A percentile compares a stretch with the other conserved stretches of the same genome.
Evolutionary conservation across 2,888 invertebrate genomes (phyloP).

Genomic region (Rotaria socialis): DNA sequence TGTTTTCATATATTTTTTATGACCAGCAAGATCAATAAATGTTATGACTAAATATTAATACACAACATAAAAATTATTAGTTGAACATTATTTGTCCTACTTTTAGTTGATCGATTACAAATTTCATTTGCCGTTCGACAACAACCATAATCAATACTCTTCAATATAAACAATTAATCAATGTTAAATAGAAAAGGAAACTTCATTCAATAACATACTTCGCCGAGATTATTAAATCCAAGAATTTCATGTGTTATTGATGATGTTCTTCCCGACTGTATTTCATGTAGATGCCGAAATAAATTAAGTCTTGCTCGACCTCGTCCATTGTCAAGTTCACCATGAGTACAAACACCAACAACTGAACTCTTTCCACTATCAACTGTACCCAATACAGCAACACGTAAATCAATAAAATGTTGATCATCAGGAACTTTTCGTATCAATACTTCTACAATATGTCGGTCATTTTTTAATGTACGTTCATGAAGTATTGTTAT

Average conservation of each 20-base stretch:
- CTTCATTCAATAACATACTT: conserved; percentile 49
- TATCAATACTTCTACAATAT: conserved; percentile 75
- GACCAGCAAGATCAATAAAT: conserved; percentile 79
- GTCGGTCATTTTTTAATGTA: conserved; percentile 56
- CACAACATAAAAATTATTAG: not conserved
- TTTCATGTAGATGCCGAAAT: conserved; percentile 86
- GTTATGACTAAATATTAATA: conserved; percentile 16
- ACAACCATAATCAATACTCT: conserved; percentile 78
- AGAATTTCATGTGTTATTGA: conserved; percentile 92
- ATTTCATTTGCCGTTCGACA: conserved; percentile 87
- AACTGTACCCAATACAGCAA: conserved; percentile 43
- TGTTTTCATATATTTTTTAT: conserved; percentile 87
- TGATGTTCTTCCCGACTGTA: conserved; percentile 84
- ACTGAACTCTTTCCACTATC: conserved; percentile 46
- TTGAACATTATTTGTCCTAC: not conserved
- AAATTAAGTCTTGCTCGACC: conserved; percentile 90
- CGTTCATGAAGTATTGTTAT: conserved; percentile 72
- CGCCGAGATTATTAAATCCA: conserved; percentile 72
- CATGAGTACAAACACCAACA: conserved; percentile 71
- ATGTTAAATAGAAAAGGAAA: not conserved
- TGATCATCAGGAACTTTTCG: conserved; percentile 68
- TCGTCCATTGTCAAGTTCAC: conserved; percentile 87
- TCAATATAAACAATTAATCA: conserved; percentile 50
- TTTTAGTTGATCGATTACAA: conserved; percentile 69
- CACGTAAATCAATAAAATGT: conserved; percentile 51